These are phyloP conservation scores for Drosophila multiciliata DNA, from an alignment of 2,888 invertebrate genomes.

Conservation along the genomic window DNA sequence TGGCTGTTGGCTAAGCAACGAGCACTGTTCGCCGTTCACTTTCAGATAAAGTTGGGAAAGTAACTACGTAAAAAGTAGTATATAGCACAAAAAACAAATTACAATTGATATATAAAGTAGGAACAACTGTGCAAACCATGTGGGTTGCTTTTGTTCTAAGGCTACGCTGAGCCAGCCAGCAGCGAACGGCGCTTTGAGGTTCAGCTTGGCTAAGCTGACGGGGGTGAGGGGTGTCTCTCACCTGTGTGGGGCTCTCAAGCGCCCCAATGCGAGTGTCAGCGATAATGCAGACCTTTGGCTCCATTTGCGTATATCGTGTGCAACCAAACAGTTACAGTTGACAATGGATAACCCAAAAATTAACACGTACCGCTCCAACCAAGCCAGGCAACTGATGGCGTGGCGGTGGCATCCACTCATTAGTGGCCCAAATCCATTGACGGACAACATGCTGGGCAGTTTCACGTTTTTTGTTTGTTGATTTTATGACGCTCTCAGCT, in stretches of 20 bases:
- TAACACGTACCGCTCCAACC: conserved; percentile 44
- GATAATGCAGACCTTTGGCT: conserved; percentile 45
- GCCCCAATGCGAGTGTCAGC: conserved; percentile 23
- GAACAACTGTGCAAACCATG: conserved; percentile 54
- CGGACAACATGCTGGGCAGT: conserved; percentile 39
- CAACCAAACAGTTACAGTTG: conserved; percentile 50
- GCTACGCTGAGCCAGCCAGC: conserved; percentile 5
- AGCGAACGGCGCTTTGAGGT: conserved; percentile 43
- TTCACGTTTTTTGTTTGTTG: conserved; percentile 66
- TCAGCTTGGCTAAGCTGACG: conserved; percentile 37
- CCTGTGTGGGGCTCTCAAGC: conserved; percentile 25
- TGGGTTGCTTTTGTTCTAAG: conserved; percentile 67
- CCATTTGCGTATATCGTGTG: conserved; percentile 70
- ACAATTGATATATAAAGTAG: conserved; percentile 68
- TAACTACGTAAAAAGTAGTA: conserved; percentile 53
- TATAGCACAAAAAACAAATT: conserved; percentile 62
- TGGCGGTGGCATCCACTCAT: conserved; percentile 46
- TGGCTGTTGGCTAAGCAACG: conserved; percentile 50
- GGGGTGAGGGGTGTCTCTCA: conserved; percentile 18
- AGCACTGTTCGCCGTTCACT: conserved; percentile 68
- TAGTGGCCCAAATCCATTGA: conserved; percentile 36
- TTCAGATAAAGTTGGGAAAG: conserved; percentile 78
- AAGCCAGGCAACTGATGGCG: conserved; percentile 14
- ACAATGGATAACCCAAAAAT: conserved; percentile 31
- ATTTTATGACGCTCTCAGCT: conserved; percentile 52